Evolutionary conservation across 2,113 vertebrate species (phyloP).

Genomic region (Scophthalmus maximus): DNA sequence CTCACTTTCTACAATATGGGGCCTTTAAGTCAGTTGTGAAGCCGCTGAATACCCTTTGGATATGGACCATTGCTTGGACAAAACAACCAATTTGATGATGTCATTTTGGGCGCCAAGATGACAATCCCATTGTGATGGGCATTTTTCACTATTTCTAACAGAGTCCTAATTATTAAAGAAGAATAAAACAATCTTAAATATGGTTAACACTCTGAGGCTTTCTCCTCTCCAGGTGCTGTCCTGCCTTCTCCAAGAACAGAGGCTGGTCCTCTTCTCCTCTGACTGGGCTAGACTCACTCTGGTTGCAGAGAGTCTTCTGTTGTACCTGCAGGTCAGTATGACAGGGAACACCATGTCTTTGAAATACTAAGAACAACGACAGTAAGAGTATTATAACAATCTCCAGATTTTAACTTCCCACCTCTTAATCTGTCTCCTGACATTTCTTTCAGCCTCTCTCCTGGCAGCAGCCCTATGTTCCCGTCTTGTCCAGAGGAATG

Average conservation of each 20-base stretch:
- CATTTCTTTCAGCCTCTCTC: slow-evolving; percentile 85
- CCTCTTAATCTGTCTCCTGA: too few relatives aligned
- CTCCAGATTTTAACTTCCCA: background rate
- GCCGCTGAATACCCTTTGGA: too few relatives aligned
- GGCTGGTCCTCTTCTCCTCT: slow-evolving; percentile 91
- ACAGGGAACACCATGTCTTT: background rate
- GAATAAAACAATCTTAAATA: too few relatives aligned
- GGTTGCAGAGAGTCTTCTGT: slow-evolving; percentile 88
- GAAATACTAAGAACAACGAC: background rate
- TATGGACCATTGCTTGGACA: too few relatives aligned
- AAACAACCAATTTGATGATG: too few relatives aligned
- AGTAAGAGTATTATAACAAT: background rate
- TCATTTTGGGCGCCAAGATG: too few relatives aligned
- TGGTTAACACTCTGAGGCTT: too few relatives aligned
- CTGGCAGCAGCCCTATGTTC: slow-evolving; percentile 96
- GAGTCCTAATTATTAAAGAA: too few relatives aligned
- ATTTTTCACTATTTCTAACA: too few relatives aligned
- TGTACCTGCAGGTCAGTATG: slow-evolving; percentile 84
- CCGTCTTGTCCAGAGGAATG: slow-evolving; percentile 91
- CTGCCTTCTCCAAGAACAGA: slow-evolving; percentile 91
- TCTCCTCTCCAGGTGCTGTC: slow-evolving; percentile 86
- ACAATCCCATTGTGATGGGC: too few relatives aligned
- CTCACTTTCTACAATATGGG: too few relatives aligned
- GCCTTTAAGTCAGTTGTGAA: too few relatives aligned
- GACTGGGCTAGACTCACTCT: slow-evolving; percentile 93